These are phyloP conservation scores for Drosophila yooni DNA, from an alignment of 2,888 invertebrate species.

Conservation along the genomic window DNA sequence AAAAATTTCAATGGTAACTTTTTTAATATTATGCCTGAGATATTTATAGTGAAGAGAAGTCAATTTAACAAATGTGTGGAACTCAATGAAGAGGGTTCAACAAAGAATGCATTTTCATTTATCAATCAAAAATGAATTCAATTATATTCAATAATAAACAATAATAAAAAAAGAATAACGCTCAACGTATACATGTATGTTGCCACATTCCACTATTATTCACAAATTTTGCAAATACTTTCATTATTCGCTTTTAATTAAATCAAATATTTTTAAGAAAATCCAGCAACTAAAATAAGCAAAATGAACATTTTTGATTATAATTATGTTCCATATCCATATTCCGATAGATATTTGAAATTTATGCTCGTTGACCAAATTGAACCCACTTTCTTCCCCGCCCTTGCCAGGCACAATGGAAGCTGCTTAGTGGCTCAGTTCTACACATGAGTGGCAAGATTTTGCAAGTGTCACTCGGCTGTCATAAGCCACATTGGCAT, in stretches of 20 bases:
- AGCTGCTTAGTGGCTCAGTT: not conserved
- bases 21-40: not conserved
- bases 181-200: not conserved
- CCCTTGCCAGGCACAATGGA: not conserved
- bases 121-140: no score
- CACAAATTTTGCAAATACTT: not conserved
- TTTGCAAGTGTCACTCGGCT: conserved; percentile 49
- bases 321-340: not conserved
- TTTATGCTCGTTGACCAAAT: not conserved
- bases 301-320: not conserved
- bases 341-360: not conserved
- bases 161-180: not conserved
- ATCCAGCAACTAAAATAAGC: not conserved
- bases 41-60: not conserved
- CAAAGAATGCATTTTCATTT: not conserved
- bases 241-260: not conserved
- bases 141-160: not conserved
- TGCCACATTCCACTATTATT: not conserved
- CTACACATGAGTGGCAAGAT: conserved; percentile 10
- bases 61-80: not conserved
- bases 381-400: not conserved
- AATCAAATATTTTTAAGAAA: not conserved
- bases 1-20: not conserved
- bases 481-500: conserved; percentile 44
- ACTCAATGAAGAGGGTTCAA: no score